These are phyloP conservation scores for Narcine bancroftii DNA, from an alignment of 2,113 vertebrate species.

Conservation along the genomic window DNA sequence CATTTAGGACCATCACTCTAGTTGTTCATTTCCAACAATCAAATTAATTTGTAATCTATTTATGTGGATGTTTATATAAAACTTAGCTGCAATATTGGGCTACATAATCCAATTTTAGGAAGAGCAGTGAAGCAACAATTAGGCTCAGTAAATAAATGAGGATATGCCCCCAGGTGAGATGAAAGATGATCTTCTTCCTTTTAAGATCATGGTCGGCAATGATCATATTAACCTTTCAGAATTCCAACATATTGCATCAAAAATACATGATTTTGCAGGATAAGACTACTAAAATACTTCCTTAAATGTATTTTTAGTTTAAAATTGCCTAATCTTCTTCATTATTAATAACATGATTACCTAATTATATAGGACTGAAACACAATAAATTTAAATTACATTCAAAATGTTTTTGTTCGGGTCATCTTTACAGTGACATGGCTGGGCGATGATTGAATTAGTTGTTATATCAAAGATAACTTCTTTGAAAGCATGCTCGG, in stretches of 20 bases:
- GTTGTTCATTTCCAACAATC: no score
- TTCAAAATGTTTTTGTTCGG: neutral
- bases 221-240: slow-evolving; percentile 19
- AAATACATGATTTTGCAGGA: slow-evolving; percentile 28
- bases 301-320: neutral
- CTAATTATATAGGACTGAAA: neutral
- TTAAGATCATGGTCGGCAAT: slow-evolving; percentile 17
- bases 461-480: neutral
- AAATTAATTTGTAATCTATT: neutral
- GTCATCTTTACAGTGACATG: no score
- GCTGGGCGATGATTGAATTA: neutral
- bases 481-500: neutral
- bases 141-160: slow-evolving; percentile 3
- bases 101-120: neutral
- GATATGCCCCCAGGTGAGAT: neutral
- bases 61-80: neutral
- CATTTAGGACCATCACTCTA: no score
- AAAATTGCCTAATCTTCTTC: neutral
- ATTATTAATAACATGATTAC: neutral
- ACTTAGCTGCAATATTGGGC: neutral
- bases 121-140: neutral
- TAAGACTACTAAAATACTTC: neutral
- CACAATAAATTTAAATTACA: neutral
- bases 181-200: neutral
- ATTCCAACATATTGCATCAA: slow-evolving; percentile 28